Percentiles rank a stretch among this genome's conserved stretches.
These are phyloP conservation scores for Drosophila recens DNA, from an alignment of 2,888 invertebrate species.

Conservation along the genomic window DNA sequence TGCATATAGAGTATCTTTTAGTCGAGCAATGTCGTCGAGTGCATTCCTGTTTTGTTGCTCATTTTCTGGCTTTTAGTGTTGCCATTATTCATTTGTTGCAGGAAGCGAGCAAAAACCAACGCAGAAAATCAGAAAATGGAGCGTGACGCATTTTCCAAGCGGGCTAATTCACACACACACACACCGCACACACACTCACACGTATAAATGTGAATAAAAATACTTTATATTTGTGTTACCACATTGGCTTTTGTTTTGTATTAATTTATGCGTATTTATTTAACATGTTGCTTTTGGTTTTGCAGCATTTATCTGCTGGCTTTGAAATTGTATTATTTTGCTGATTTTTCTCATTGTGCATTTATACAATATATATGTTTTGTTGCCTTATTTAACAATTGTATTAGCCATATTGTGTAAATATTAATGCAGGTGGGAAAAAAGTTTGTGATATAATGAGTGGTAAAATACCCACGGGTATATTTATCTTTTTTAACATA, in stretches of 20 bases:
- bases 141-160: constrained; percentile 26
- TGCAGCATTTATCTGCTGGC: constrained; percentile 29
- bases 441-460: neutral
- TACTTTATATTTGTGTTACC: constrained; percentile 9
- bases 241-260: constrained; percentile 51
- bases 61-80: constrained; percentile 14
- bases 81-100: constrained; percentile 30
- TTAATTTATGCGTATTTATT: constrained; percentile 59
- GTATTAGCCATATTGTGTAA: constrained; percentile 21
- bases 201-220: neutral
- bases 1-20: neutral
- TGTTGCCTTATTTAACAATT: constrained; percentile 28
- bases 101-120: neutral
- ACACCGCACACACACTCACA: neutral
- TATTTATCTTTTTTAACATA: constrained; percentile 3
- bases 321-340: constrained; percentile 28
- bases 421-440: constrained; percentile 20
- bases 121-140: constrained; percentile 2
- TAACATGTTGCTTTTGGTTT: constrained; percentile 46
- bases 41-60: constrained; percentile 8
- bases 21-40: neutral
- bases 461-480: neutral
- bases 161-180: constrained; percentile 26
- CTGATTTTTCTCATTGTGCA: constrained; percentile 3
- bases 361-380: constrained; percentile 29